phyloP scores from a whole-genome alignment of 2,888 invertebrate species.

The Napeogenes sylphis region DNA sequence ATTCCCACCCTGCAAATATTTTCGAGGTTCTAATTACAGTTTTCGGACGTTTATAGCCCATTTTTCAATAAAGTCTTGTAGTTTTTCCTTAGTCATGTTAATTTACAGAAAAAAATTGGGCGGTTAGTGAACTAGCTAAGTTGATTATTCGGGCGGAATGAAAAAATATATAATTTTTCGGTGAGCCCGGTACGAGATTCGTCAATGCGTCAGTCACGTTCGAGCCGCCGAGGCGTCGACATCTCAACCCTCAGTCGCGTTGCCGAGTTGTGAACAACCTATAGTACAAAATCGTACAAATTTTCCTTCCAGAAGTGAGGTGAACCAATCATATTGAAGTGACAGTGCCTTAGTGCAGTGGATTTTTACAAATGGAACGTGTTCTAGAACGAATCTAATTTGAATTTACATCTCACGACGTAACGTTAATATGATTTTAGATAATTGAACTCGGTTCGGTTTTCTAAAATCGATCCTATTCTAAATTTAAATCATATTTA shows the following conservation, averaged over 20 bases:
- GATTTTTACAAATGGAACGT: slow-evolving; percentile 51
- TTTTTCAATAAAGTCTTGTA: slow-evolving; percentile 24
- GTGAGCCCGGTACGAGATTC: slow-evolving; percentile 70
- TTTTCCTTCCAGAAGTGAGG: slow-evolving; percentile 62
- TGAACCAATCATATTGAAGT: slow-evolving; percentile 56
- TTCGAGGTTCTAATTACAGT: slow-evolving; percentile 22
- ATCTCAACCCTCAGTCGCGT: slow-evolving; percentile 54
- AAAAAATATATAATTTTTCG: slow-evolving; percentile 73
- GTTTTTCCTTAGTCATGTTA: slow-evolving; percentile 43
- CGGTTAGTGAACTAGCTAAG: slow-evolving; percentile 53
- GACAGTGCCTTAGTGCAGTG: slow-evolving; percentile 67
- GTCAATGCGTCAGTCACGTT: slow-evolving; percentile 73
- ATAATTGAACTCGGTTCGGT: slow-evolving; percentile 60
- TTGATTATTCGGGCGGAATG: slow-evolving; percentile 71
- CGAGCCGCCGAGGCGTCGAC: slow-evolving; percentile 65
- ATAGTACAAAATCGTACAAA: slow-evolving; percentile 77
- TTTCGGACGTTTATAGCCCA: slow-evolving; percentile 17
- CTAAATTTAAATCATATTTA: slow-evolving; percentile 7
- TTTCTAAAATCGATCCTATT: slow-evolving; percentile 53
- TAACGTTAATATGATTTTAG: slow-evolving; percentile 49
- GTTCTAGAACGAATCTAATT: slow-evolving; percentile 41
- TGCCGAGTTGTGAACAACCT: slow-evolving; percentile 68
- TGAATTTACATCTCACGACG: slow-evolving; percentile 27
- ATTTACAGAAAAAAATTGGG: not conserved
- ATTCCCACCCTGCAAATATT: slow-evolving; percentile 38